Conservation (phyloP, 2,113 vertebrate species). For the Diadophis punctatus region DNA sequence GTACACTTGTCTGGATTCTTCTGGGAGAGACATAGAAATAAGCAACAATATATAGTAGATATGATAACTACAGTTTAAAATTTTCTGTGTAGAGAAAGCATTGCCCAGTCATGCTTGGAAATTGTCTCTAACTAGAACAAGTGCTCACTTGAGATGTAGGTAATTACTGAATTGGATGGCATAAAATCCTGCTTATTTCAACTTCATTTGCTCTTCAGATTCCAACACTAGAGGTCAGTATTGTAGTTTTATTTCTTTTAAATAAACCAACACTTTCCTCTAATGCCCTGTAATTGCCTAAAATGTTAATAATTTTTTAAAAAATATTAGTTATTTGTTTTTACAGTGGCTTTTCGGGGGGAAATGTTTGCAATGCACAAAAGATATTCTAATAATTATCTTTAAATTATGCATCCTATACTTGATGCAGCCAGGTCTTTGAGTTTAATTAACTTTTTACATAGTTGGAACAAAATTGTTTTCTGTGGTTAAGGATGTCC, state of each 20-base stretch:
- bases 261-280: neutral
- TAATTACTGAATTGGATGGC: neutral
- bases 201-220: neutral
- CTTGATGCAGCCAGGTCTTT: fast-evolving
- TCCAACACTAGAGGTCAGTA: conserved; percentile 68
- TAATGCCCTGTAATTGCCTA: neutral
- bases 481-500: neutral
- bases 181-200: fast-evolving
- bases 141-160: neutral
- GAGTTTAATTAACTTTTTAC: neutral
- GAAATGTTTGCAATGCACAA: neutral
- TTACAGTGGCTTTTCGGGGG: neutral
- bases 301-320: neutral
- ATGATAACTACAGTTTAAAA: neutral
- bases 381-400: conserved; percentile 16
- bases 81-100: neutral
- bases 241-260: conserved; percentile 41
- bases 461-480: neutral
- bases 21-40: neutral
- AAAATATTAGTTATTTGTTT: neutral
- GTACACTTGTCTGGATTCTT: neutral
- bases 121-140: neutral
- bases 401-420: neutral
- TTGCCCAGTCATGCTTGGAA: neutral
- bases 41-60: neutral